Base-by-base conservation (phyloP, 2,797 vertebrate genomes). In the Rhadinocentrus ornatus region DNA sequence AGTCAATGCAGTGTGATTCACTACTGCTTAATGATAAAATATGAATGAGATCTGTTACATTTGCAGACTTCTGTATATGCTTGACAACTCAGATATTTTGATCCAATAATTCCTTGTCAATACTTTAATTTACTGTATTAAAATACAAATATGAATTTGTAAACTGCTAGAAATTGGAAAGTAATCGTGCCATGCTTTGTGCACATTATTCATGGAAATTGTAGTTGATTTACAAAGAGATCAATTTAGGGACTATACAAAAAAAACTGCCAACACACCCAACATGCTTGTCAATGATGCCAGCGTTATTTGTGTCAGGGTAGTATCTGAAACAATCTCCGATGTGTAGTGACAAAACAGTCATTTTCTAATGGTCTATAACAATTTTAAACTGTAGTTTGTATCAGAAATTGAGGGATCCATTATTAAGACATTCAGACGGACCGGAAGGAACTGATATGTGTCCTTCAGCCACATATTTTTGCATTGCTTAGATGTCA, bases 21-120 rank as follows among this genome's bases (percentile, higher is more conserved):
- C 22, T 26, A 1, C 48, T 53, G 13, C 10, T 53, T 15, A 53
- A 10, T 50, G 48, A 24, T 22, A 10, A n/a, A 22, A 53, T 31
- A 52, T 32, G 16, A 61, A 64, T 67, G 63, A 24, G 50, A 39
- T 71, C 62, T 58, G 59, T 75, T 78, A 71, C 69, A 73, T 83
- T 80, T 73, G 62, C 74, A 73, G 67, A 66, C 61, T 71, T 15
- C 1, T 32, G 31, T 32, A 13, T 88, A 78, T 86, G 72, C 70
- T 84, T 81, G 77, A 50, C 62, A 52, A 62, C 84, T 66, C 65
- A 74, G 72, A 73, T 71, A 68, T 72, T 81, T 64, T 71, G 73
- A 78, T 78, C 11, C 11, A 11, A 26, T 26, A n/a, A 48, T 48
- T 48, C 22, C n/a, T 20, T 48, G 44, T 48, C 8, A 48, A n/a